These are phyloP conservation scores for Argyrosomus regius DNA, from an alignment of 2,797 vertebrate species.

Conservation along the genomic window DNA sequence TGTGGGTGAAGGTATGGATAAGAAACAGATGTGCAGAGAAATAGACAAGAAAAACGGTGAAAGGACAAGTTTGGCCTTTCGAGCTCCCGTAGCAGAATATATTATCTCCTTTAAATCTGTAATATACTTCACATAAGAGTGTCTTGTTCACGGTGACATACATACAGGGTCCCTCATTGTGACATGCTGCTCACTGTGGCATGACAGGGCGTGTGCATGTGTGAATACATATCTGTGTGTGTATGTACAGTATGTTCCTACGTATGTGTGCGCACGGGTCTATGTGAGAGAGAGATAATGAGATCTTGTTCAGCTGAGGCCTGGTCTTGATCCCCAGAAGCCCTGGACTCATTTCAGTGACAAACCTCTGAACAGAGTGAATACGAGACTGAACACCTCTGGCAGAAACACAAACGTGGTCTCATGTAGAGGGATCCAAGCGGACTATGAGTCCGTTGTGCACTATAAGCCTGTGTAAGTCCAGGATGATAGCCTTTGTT, in stretches of 20 bases:
- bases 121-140: slow-evolving; percentile 35
- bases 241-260: slow-evolving; percentile 41
- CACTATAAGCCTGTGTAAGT: slow-evolving; percentile 39
- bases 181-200: slow-evolving; percentile 64
- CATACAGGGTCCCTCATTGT: slow-evolving; percentile 67
- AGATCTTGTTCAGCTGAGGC: slow-evolving; percentile 82
- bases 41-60: not conserved
- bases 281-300: slow-evolving; percentile 78
- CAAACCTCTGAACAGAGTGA: slow-evolving; percentile 73
- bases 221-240: slow-evolving; percentile 55
- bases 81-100: slow-evolving; percentile 14
- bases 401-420: slow-evolving; percentile 67
- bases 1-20: not conserved
- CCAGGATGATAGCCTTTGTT: slow-evolving; percentile 52
- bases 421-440: slow-evolving; percentile 48
- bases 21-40: not conserved
- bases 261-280: slow-evolving; percentile 52
- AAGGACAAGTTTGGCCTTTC: slow-evolving; percentile 18
- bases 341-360: slow-evolving; percentile 85
- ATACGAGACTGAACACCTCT: slow-evolving; percentile 69
- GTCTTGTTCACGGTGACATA: slow-evolving; percentile 69
- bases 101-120: slow-evolving; percentile 54
- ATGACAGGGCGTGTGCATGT: slow-evolving; percentile 62
- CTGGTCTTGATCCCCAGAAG: slow-evolving; percentile 84
- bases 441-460: slow-evolving; percentile 26